These are phyloP conservation scores for Scytalopus superciliaris DNA, from an alignment of 2,113 vertebrate species.

Conservation along the genomic window DNA sequence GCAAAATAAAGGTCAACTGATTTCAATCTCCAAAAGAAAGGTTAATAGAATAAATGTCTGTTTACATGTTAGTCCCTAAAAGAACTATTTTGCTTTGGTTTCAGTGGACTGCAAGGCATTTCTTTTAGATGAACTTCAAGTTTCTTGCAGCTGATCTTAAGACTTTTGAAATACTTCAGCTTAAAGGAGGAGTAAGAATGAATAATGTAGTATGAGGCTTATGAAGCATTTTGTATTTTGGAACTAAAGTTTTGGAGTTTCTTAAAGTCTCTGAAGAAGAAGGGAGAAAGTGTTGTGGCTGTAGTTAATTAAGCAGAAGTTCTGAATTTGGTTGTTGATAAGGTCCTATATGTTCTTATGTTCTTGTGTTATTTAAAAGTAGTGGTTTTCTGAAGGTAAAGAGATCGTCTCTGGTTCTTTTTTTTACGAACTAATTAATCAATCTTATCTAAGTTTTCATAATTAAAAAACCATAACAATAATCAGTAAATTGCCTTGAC, in stretches of 20 bases:
- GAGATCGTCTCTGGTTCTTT: not conserved
- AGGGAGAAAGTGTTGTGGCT: not conserved
- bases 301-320: not conserved
- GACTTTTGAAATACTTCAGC: not conserved
- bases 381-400: not conserved
- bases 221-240: not conserved
- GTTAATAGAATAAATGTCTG: not conserved
- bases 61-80: not conserved
- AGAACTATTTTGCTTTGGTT: not conserved
- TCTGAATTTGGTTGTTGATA: not conserved
- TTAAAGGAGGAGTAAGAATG: not conserved
- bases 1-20: not conserved
- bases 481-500: not conserved
- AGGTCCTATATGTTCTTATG: not conserved
- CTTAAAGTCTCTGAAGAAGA: not conserved
- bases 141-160: not conserved
- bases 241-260: not conserved
- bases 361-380: not conserved
- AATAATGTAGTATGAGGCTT: not conserved
- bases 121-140: not conserved
- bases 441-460: not conserved
- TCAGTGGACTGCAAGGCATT: not conserved
- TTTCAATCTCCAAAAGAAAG: not conserved
- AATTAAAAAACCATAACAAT: not conserved
- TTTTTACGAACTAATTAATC: not conserved